Percentiles rank a stretch among this genome's conserved stretches.
phyloP scores from a whole-genome alignment of 1,140 invertebrate species.

The Euschistus heros region DNA sequence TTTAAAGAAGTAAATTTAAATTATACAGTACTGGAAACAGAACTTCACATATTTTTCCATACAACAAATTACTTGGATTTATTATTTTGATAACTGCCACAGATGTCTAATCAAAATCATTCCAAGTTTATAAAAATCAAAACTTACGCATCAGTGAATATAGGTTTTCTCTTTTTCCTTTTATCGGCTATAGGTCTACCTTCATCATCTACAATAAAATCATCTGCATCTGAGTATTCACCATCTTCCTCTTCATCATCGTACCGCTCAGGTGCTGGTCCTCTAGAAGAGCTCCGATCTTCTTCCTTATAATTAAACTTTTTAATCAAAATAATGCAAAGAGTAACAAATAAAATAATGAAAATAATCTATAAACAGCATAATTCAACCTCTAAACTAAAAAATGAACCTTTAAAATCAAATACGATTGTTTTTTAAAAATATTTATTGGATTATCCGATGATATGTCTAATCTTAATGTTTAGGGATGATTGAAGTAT shows the following conservation, averaged over 20 bases:
- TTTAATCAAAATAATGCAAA: not conserved
- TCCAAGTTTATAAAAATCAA: conserved; percentile 1
- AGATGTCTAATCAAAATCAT: too few relatives aligned
- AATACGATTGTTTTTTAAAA: too few relatives aligned
- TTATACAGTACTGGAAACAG: too few relatives aligned
- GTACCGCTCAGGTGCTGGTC: conserved; percentile 43
- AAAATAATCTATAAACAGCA: too few relatives aligned
- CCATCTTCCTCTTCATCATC: conserved; percentile 69
- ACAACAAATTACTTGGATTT: too few relatives aligned
- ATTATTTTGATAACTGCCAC: too few relatives aligned
- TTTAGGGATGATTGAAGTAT: too few relatives aligned
- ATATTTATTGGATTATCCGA: too few relatives aligned
- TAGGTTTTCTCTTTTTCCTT: conserved; percentile 74
- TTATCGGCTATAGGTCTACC: conserved; percentile 80
- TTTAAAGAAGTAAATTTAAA: too few relatives aligned
- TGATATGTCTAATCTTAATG: too few relatives aligned
- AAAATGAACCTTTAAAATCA: not conserved
- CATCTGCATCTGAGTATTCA: conserved; percentile 74
- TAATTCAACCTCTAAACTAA: not conserved
- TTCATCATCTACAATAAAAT: conserved; percentile 96
- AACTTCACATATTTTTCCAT: too few relatives aligned
- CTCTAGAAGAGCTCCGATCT: conserved; percentile 55
- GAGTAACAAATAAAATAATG: too few relatives aligned
- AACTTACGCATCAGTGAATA: conserved; percentile 82
- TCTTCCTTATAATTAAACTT: conserved; percentile 52